Percentiles rank a stretch among this genome's conserved stretches.
phyloP scores from a whole-genome alignment of 1,140 invertebrate species.

The Hylaeus anthracinus region DNA sequence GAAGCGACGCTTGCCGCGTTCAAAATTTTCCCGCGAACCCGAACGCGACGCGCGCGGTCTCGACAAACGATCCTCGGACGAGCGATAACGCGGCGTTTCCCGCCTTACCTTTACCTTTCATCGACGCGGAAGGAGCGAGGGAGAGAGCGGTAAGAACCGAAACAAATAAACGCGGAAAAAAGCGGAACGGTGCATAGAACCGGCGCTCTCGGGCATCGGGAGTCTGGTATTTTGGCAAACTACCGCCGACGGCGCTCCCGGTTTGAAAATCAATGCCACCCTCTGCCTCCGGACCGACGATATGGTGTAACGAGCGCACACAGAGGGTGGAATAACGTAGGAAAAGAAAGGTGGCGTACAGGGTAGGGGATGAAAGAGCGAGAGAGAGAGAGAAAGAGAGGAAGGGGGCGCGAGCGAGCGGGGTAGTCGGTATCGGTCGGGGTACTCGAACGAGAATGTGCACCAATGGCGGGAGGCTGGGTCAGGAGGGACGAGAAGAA shows the following conservation, averaged over 20 bases:
- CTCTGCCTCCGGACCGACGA: slow-evolving; percentile 28
- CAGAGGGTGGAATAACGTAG: slow-evolving; percentile 35
- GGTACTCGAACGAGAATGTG: slow-evolving; percentile 59
- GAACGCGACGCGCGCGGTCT: too few species aligned
- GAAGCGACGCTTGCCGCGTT: too few species aligned
- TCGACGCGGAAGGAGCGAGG: background rate
- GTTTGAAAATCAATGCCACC: slow-evolving; percentile 56
- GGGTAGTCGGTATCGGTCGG: slow-evolving; percentile 36
- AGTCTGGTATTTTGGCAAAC: slow-evolving; percentile 48
- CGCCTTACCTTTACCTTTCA: background rate
- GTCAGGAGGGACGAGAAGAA: slow-evolving; percentile 51
- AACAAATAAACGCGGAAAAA: background rate
- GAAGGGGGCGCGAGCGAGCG: background rate
- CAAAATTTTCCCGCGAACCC: too few species aligned
- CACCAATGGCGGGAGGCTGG: slow-evolving; percentile 49
- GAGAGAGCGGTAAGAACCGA: background rate
- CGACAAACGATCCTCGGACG: too few species aligned
- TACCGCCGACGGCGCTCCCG: slow-evolving; percentile 30
- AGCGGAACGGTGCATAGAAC: slow-evolving; percentile 10
- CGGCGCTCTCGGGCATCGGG: slow-evolving; percentile 28
- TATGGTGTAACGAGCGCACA: slow-evolving; percentile 51
- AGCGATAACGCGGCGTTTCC: too few species aligned
- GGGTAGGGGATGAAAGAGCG: background rate
- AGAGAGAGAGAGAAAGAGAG: background rate
- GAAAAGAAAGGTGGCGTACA: slow-evolving; percentile 28